These are phyloP conservation scores for Cataglyphis hispanica DNA, from an alignment of 1,140 invertebrate species.

Conservation along the genomic window DNA sequence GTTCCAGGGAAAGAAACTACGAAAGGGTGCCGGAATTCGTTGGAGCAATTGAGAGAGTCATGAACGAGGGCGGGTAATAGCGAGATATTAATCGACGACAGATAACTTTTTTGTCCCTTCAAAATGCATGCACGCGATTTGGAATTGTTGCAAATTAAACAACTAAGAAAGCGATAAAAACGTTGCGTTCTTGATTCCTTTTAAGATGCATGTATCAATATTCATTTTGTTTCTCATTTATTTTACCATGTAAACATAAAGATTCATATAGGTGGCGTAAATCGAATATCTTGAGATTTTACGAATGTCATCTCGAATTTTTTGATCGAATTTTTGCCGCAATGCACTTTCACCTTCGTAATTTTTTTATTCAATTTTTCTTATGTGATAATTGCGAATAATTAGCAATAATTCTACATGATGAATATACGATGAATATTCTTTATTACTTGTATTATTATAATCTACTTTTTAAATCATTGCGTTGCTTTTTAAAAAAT, in stretches of 20 bases:
- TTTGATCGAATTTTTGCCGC: not conserved
- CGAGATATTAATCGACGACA: not conserved
- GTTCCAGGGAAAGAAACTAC: conserved; percentile 51
- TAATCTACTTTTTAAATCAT: not conserved
- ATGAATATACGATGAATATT: not conserved
- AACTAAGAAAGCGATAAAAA: no score
- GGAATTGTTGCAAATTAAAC: conserved; percentile 10
- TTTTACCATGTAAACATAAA: not conserved
- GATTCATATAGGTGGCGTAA: not conserved
- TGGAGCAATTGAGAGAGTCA: not conserved
- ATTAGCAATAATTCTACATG: not conserved
- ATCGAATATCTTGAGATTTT: not conserved
- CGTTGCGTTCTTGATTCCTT: no score
- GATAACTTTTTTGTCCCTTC: not conserved
- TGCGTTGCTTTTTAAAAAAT: not conserved
- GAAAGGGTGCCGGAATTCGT: conserved; percentile 27
- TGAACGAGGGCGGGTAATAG: not conserved
- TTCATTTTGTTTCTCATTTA: not conserved
- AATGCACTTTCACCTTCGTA: not conserved
- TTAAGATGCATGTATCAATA: not conserved
- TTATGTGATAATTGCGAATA: not conserved
- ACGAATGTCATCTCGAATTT: not conserved
- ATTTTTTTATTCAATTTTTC: not conserved
- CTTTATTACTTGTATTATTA: not conserved
- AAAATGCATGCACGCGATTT: conserved; percentile 3